These are phyloP conservation scores for Scomber colias DNA, from an alignment of 2,113 vertebrate genomes.

Conservation along the genomic window DNA sequence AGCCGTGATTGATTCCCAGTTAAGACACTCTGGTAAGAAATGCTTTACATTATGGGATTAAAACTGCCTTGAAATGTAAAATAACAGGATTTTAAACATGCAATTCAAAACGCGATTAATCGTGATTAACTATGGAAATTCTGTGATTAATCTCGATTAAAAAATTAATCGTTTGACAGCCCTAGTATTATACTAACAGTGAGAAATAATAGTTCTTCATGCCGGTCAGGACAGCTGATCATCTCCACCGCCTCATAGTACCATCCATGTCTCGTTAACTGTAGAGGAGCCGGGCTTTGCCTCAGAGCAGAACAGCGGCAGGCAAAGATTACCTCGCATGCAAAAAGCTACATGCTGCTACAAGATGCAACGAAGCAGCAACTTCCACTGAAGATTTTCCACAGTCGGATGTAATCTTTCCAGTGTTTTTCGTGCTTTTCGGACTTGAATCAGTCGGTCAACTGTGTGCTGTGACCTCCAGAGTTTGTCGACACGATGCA, in stretches of 20 bases:
- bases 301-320: constrained; percentile 43
- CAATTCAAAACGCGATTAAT: too few species aligned
- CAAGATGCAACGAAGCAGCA: constrained; percentile 41
- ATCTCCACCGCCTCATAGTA: constrained; percentile 7
- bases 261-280: constrained; percentile 3
- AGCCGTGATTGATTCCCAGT: too few species aligned
- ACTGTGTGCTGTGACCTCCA: too few species aligned
- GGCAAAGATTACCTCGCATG: constrained; percentile 43
- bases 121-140: too few species aligned
- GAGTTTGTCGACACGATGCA: not conserved
- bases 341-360: constrained; percentile 66
- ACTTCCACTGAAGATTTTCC: not conserved
- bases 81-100: too few species aligned
- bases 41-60: too few species aligned
- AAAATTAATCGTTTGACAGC: too few species aligned
- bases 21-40: too few species aligned
- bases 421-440: not conserved
- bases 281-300: constrained; percentile 11
- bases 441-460: not conserved
- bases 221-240: not conserved
- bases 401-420: not conserved
- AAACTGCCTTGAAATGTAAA: too few species aligned
- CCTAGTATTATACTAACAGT: not conserved
- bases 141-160: too few species aligned
- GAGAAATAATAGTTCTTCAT: not conserved